These are phyloP conservation scores for Raphicerus campestris DNA, from an alignment of 2,113 vertebrate species.

Conservation along the genomic window DNA sequence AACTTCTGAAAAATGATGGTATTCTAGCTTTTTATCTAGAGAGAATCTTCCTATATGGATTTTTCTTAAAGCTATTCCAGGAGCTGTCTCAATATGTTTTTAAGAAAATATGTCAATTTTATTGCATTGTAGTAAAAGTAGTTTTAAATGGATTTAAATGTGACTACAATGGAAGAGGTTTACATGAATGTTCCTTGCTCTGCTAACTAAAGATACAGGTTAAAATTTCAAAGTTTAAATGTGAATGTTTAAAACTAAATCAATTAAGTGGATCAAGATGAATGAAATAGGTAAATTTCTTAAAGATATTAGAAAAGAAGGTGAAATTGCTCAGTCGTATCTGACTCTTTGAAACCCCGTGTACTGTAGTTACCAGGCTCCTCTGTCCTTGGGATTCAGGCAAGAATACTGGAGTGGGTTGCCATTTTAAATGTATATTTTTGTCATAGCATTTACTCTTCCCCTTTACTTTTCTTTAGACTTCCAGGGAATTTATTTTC, in stretches of 20 bases:
- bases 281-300: neutral
- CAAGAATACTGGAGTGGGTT: neutral
- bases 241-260: neutral
- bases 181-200: neutral
- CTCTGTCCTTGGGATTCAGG: neutral
- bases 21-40: neutral
- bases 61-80: neutral
- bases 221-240: neutral
- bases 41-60: neutral
- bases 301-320: neutral
- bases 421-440: neutral
- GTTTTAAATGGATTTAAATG: neutral
- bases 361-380: neutral
- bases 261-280: neutral
- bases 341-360: accelerated
- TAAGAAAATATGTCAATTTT: neutral
- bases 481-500: neutral
- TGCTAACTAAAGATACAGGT: neutral
- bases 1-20: neutral
- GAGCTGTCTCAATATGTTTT: neutral
- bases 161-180: neutral
- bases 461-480: neutral
- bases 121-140: neutral
- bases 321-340: neutral
- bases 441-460: neutral